Conservation (phyloP, 2,797 vertebrate genomes). For the Tapirus indicus region DNA sequence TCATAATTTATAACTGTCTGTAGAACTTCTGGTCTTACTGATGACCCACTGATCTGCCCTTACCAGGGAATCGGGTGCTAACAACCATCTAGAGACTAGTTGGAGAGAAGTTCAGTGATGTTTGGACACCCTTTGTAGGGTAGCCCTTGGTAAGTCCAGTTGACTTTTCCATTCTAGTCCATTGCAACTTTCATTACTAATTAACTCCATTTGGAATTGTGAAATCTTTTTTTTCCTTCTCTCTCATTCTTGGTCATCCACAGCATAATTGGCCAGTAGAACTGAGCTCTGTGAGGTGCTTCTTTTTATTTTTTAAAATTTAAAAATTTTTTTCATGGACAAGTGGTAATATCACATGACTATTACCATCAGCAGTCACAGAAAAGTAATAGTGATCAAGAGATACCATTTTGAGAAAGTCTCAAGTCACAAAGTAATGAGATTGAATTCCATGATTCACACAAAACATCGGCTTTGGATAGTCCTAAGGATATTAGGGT, state of each 20-base stretch:
- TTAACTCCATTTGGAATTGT: background rate
- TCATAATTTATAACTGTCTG: conserved; percentile 18
- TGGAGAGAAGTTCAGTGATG: background rate
- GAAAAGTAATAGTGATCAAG: background rate
- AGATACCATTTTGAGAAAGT: background rate
- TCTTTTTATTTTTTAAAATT: background rate
- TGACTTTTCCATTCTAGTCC: conserved; percentile 49
- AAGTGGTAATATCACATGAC: background rate
- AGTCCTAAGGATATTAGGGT: no score
- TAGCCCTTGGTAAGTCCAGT: background rate
- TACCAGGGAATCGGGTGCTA: conserved; percentile 24
- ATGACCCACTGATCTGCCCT: background rate
- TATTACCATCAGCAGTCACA: background rate
- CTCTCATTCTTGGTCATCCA: background rate
- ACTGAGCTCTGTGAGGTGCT: background rate
- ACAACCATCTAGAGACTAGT: background rate
- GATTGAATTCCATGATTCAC: background rate
- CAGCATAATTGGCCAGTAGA: background rate
- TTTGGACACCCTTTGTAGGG: background rate
- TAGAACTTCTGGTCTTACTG: conserved; percentile 28
- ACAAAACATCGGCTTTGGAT: background rate
- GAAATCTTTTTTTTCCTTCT: background rate
- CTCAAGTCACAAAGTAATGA: background rate
- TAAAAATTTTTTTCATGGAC: background rate
- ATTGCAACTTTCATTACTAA: conserved; percentile 25